These are phyloP conservation scores for Drosophila parthenogenetica DNA, from an alignment of 2,888 invertebrate species.

Conservation along the genomic window DNA sequence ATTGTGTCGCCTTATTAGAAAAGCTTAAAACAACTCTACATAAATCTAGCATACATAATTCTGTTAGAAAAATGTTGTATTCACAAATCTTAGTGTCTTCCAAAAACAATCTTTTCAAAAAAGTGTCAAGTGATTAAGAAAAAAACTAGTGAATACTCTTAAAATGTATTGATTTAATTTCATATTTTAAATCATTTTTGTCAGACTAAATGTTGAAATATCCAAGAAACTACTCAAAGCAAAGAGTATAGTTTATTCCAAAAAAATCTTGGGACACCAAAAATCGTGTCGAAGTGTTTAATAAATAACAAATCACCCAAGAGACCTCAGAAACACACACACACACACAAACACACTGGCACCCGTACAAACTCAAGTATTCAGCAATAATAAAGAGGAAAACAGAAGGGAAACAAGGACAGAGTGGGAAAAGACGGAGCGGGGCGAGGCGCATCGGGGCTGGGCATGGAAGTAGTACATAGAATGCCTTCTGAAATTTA, in stretches of 20 bases:
- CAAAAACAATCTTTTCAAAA: constrained; percentile 22
- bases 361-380: constrained; percentile 30
- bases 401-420: not conserved
- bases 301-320: constrained; percentile 69
- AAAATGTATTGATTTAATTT: no score
- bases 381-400: constrained; percentile 33
- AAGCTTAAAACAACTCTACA: constrained; percentile 21
- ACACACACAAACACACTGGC: constrained; percentile 2
- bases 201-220: not conserved
- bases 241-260: not conserved
- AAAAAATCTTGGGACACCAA: constrained; percentile 35
- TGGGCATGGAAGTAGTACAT: constrained; percentile 28
- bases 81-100: constrained; percentile 7
- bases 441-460: no score
- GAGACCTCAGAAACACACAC: constrained; percentile 40
- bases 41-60: no score
- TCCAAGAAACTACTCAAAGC: not conserved
- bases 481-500: constrained; percentile 46
- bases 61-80: constrained; percentile 16
- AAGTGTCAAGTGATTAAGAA: constrained; percentile 37
- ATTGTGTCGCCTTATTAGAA: constrained; percentile 45
- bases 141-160: no score
- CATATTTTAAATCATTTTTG: not conserved
- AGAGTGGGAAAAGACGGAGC: no score
- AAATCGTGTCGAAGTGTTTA: constrained; percentile 64